Evolutionary conservation across 2,113 vertebrate genomes (phyloP).

Genomic region (Melanerpes formicivorus): DNA sequence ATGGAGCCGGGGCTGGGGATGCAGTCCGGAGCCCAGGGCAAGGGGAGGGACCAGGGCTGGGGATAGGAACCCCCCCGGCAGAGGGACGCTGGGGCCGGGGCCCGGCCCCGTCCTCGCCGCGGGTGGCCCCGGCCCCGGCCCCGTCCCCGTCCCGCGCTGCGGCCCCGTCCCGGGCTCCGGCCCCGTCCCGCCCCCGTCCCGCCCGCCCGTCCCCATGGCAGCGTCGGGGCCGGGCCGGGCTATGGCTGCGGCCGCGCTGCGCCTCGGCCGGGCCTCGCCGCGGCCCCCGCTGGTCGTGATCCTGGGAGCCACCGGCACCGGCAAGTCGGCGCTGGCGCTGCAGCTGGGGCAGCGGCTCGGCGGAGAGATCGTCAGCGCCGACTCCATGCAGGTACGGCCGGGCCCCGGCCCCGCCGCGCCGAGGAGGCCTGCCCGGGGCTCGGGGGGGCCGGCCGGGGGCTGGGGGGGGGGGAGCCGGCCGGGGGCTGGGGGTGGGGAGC

Average conservation of each 20-base stretch:
- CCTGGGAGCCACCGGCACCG: constrained; percentile 91
- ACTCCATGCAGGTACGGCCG: constrained; percentile 91
- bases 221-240: background rate
- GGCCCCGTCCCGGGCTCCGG: background rate
- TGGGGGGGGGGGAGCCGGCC: background rate
- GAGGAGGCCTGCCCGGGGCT: background rate
- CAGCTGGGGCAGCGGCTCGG: constrained; percentile 85
- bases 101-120: background rate
- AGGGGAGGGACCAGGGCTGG: background rate
- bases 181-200: background rate
- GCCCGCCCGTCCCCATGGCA: background rate
- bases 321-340: constrained; percentile 90
- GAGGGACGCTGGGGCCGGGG: background rate
- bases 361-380: constrained; percentile 92
- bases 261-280: background rate
- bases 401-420: background rate
- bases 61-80: background rate
- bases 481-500: background rate
- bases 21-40: background rate
- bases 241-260: background rate
- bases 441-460: background rate
- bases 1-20: background rate
- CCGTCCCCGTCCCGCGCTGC: background rate
- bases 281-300: constrained; percentile 81
- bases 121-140: background rate